Evolutionary conservation across 1,140 invertebrate genomes (phyloP).

Genomic region (Drosophila parabipectinata): DNA sequence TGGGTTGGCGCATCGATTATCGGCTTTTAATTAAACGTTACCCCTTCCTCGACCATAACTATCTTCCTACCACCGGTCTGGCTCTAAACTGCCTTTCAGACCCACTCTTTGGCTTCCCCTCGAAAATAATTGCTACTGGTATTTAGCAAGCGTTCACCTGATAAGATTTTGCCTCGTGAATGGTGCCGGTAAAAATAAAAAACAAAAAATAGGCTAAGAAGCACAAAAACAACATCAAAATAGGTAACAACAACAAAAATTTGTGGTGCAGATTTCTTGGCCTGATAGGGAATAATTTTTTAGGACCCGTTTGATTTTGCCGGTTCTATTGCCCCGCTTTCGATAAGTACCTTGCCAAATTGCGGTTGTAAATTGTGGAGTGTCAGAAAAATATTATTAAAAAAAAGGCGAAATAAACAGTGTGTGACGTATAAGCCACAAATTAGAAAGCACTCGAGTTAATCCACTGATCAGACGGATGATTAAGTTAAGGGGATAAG

Average conservation of each 20-base stretch:
- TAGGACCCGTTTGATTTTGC: slow-evolving; percentile 69
- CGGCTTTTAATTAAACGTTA: slow-evolving; percentile 77
- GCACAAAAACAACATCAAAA: slow-evolving; percentile 39
- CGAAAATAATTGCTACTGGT: slow-evolving; percentile 77
- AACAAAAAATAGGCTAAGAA: neutral
- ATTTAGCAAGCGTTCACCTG: slow-evolving; percentile 75
- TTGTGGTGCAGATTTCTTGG: slow-evolving; percentile 69
- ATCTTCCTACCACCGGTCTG: neutral
- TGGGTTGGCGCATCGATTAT: slow-evolving; percentile 72
- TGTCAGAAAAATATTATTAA: slow-evolving; percentile 49
- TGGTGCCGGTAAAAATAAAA: slow-evolving; percentile 30
- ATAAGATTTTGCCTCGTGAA: slow-evolving; percentile 57
- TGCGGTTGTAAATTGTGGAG: slow-evolving; percentile 73
- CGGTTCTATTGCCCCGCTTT: slow-evolving; percentile 44
- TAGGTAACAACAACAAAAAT: slow-evolving; percentile 55
- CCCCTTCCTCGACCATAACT: neutral
- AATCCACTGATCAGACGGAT: slow-evolving; percentile 36
- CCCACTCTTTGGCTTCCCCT: slow-evolving; percentile 21
- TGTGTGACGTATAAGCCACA: slow-evolving; percentile 13
- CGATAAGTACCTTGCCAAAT: slow-evolving; percentile 76
- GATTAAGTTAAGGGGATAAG: slow-evolving; percentile 4
- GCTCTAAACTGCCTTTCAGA: neutral
- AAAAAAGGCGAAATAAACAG: slow-evolving; percentile 17
- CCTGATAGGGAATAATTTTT: slow-evolving; percentile 63
- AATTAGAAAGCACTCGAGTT: slow-evolving; percentile 49